A percentile compares a stretch with the other conserved stretches of the same genome.
Conservation (phyloP, 2,888 invertebrate species). For the Sinelater perroti region DNA sequence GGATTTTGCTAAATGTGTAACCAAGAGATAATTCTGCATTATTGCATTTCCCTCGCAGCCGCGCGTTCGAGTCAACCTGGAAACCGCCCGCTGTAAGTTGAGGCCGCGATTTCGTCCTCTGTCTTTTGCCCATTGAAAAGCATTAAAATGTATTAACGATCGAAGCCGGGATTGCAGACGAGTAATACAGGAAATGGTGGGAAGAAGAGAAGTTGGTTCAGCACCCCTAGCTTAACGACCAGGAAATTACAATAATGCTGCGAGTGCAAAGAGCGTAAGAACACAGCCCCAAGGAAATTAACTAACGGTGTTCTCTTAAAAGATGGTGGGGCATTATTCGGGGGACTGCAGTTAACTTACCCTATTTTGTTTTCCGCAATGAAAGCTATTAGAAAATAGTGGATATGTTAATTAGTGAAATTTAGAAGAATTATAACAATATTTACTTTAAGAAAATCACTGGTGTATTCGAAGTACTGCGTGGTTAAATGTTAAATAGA, state of each 20-base stretch:
- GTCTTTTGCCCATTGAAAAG: constrained; percentile 22
- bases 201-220: constrained; percentile 41
- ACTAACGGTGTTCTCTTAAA: constrained; percentile 33
- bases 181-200: constrained; percentile 23
- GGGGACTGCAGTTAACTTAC: constrained; percentile 17
- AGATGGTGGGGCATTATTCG: constrained; percentile 33
- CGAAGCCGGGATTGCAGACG: constrained; percentile 27
- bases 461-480: too few species aligned
- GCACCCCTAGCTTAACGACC: constrained; percentile 48
- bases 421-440: too few species aligned
- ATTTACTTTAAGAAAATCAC: too few species aligned
- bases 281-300: constrained; percentile 46
- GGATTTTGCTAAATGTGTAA: constrained; percentile 3
- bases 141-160: constrained; percentile 30
- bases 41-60: too few species aligned
- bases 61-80: too few species aligned
- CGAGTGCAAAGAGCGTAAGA: constrained; percentile 48
- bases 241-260: constrained; percentile 53
- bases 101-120: neutral
- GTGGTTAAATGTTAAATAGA: too few species aligned
- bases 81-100: neutral
- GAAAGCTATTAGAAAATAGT: too few species aligned
- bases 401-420: too few species aligned
- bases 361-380: constrained; percentile 20
- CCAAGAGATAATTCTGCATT: too few species aligned